A percentile compares a stretch with the other conserved stretches of the same genome.
Evolutionary conservation across 1,140 invertebrate genomes (phyloP).

Genomic region (Macrobrachium nipponense): DNA sequence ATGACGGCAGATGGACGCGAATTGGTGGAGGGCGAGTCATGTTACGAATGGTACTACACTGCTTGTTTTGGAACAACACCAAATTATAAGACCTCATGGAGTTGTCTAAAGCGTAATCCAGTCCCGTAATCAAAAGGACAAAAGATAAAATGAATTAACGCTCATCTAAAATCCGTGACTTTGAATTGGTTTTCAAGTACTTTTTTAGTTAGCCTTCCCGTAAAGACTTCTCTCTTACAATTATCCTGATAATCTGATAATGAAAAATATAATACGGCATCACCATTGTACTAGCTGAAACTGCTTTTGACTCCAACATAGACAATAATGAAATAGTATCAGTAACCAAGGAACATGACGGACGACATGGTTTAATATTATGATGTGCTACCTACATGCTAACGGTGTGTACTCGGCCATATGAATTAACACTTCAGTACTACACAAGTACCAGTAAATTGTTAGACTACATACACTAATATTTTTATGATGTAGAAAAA

Average conservation of each 20-base stretch:
- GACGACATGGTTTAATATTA: too few relatives aligned
- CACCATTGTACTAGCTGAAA: background rate
- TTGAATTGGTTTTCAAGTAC: too few relatives aligned
- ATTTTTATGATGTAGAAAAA: background rate
- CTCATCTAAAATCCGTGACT: too few relatives aligned
- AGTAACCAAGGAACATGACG: too few relatives aligned
- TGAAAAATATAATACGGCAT: background rate
- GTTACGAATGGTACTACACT: constrained; percentile 32
- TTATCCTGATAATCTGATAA: background rate
- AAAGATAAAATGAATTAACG: constrained; percentile 4
- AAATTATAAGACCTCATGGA: constrained; percentile 34
- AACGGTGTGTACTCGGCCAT: background rate
- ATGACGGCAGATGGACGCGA: too few relatives aligned
- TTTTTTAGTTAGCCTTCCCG: too few relatives aligned
- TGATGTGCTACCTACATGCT: background rate
- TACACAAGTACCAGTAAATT: constrained; percentile 15
- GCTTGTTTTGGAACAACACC: constrained; percentile 28
- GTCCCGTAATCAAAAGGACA: background rate
- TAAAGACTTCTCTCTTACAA: too few relatives aligned
- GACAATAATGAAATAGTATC: too few relatives aligned
- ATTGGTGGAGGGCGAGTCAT: constrained; percentile 35
- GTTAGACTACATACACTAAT: background rate
- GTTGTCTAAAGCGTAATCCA: constrained; percentile 29
- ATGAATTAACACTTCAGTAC: background rate
- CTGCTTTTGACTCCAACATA: too few relatives aligned